Evolutionary conservation across 37 sponge, comb jelly and placozoan species (phyloP), one percentile per base, ranked within the genome.

Genomic region (Petrosia ficiformis): DNA sequence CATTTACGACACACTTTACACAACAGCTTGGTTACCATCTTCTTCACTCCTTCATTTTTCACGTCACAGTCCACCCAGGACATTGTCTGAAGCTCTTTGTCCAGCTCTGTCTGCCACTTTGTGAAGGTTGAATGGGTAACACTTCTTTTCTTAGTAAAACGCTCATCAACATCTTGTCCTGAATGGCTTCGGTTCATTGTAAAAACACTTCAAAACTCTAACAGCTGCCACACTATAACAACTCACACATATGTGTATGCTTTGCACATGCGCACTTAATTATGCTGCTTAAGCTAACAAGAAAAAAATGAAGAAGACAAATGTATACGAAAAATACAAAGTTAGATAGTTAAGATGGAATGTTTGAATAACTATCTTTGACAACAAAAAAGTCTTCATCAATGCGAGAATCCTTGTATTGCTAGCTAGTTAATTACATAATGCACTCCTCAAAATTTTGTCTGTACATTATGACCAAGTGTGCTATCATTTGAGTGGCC

Each of bases 51-150:
- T 10, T 31, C 38, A 44, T 67, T 43, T 31, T 57, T 54, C 21
- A 52, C 44, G 31, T n/a, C n/a, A n/a, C n/a, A n/a, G n/a, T 85
- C 86, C 11, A 85, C 68, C 86, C 86, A 85, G 22, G 59, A 48
- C 16, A 85, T 1, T 19, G 86, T 85, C 59, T 73, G 74, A 29
- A 44, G 36, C n/a, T n/a, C n/a, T n/a, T n/a, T n/a, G n/a, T n/a
- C 75, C 42, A 68, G 24, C 4, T 68, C 70, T 68, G 30, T 30
- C 32, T 30, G 35, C 70, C 39, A 68, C 70, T 68, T 68, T 10
- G 4, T 32, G 8, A 68, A 68, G 21, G 70, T 68, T 16, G 4
- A 19, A 22, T 41, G 24, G 10, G 40, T 4, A 5, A 68, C 24
- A 32, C 8, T 32, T 41, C 70, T 36, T 6, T 32, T 68, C n/a